Conservation (phyloP, 2,797 vertebrate genomes). For the Pygocentrus nattereri region DNA sequence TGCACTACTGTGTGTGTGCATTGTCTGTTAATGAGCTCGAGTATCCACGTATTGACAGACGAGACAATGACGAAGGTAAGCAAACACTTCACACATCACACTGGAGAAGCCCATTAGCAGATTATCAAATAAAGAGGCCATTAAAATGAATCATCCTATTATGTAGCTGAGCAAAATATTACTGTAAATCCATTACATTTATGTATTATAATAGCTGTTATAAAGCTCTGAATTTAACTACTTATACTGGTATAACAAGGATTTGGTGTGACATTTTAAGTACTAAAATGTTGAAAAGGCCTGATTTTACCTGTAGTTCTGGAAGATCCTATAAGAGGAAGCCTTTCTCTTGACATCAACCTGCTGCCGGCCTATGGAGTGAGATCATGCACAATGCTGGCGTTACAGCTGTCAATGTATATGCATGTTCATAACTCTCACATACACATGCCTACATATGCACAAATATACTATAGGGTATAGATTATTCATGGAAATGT, state of each 20-base stretch:
- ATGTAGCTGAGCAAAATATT: not conserved
- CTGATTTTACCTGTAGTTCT: slow-evolving; percentile 68
- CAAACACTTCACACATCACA: slow-evolving; percentile 30
- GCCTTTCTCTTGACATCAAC: slow-evolving; percentile 67
- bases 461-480: no score
- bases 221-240: not conserved
- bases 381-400: slow-evolving; percentile 19
- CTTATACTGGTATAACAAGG: not conserved
- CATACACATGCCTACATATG: no score
- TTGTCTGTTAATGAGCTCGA: slow-evolving; percentile 35
- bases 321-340: slow-evolving; percentile 74
- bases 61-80: slow-evolving; percentile 48
- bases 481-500: not conserved
- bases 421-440: not conserved
- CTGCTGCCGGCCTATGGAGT: slow-evolving; percentile 44
- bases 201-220: not conserved
- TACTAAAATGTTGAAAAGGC: not conserved
- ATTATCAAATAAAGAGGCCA: slow-evolving; percentile 8
- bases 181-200: not conserved
- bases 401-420: slow-evolving; percentile 3
- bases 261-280: no score
- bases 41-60: slow-evolving; percentile 46
- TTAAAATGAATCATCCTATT: not conserved
- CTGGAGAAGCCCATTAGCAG: slow-evolving; percentile 21
- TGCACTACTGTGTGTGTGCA: not conserved